These are phyloP conservation scores for Vanessa tameamea DNA, from an alignment of 1,140 invertebrate genomes.

Conservation along the genomic window DNA sequence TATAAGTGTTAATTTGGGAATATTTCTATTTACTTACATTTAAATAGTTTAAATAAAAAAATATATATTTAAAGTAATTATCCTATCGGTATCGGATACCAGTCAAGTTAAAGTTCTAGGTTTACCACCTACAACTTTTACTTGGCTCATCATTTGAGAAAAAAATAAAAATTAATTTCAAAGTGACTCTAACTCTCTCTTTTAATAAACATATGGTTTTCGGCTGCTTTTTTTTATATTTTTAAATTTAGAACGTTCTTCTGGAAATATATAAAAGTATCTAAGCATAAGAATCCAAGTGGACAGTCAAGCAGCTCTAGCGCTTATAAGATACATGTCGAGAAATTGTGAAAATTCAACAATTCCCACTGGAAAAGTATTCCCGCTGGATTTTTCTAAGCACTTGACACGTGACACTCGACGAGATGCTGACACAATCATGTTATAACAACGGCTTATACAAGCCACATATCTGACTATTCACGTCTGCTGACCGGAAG, in stretches of 20 bases:
- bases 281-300: conserved; percentile 1
- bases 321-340: conserved; percentile 6
- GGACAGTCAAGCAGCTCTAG: background rate
- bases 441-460: conserved; percentile 38
- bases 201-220: background rate
- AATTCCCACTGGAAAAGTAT: conserved; percentile 22
- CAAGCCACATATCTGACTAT: conserved; percentile 42
- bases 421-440: conserved; percentile 41
- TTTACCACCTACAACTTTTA: too few relatives aligned
- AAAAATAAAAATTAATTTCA: too few relatives aligned
- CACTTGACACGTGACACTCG: conserved; percentile 36
- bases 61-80: too few relatives aligned
- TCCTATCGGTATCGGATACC: too few relatives aligned
- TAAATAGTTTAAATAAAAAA: too few relatives aligned
- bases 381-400: conserved; percentile 17
- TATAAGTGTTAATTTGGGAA: background rate
- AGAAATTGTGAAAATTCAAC: conserved; percentile 11
- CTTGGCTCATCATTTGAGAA: too few relatives aligned
- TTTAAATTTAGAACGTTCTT: background rate
- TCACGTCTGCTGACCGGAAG: conserved; percentile 44
- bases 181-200: too few relatives aligned
- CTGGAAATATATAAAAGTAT: background rate
- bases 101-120: too few relatives aligned
- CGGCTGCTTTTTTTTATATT: background rate
- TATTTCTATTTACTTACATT: background rate